Conservation (phyloP, 2,113 vertebrate species). For the Calidris pugnax region DNA sequence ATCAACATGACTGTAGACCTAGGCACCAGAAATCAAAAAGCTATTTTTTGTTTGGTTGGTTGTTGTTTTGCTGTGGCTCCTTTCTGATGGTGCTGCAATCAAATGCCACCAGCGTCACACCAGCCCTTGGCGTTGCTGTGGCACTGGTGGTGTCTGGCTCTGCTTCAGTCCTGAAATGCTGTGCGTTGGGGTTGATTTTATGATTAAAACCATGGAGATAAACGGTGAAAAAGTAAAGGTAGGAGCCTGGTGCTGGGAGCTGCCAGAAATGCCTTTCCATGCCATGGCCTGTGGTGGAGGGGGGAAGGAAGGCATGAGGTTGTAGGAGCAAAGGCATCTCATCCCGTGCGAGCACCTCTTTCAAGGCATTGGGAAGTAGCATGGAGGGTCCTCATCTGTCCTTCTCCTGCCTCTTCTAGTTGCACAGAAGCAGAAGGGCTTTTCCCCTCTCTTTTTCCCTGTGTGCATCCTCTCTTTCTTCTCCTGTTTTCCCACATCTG, state of each 20-base stretch:
- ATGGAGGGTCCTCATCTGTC: not conserved
- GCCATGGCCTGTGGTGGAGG: not conserved
- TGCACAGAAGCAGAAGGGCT: not conserved
- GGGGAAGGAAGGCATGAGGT: not conserved
- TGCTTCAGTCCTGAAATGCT: accelerated
- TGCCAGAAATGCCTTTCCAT: not conserved
- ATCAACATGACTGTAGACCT: not conserved
- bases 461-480: not conserved
- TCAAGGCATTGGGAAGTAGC: not conserved
- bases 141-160: not conserved
- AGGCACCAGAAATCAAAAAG: not conserved
- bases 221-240: too few relatives aligned
- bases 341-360: accelerated
- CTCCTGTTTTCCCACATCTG: not conserved
- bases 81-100: not conserved
- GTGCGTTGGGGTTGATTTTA: too few relatives aligned
- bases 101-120: accelerated
- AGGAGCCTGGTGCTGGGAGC: too few relatives aligned
- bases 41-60: not conserved
- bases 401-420: not conserved
- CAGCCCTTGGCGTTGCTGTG: not conserved
- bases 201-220: too few relatives aligned
- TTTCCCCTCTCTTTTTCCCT: not conserved
- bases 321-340: not conserved
- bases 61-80: not conserved